Conservation (phyloP, 2,888 invertebrate species). For the Tinea trinotella region DNA sequence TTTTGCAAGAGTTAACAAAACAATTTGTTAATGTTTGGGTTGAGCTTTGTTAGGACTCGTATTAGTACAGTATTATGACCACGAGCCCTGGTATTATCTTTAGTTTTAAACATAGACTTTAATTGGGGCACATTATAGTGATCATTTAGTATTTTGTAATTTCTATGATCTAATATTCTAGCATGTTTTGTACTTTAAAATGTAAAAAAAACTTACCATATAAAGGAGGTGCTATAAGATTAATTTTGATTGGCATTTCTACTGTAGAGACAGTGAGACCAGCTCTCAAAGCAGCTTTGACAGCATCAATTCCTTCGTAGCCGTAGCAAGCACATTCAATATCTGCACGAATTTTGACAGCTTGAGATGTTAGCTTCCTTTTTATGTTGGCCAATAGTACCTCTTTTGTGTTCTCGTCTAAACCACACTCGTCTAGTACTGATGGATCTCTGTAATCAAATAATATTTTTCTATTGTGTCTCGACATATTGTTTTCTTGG, state of each 20-base stretch:
- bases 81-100: no score
- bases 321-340: constrained; percentile 96
- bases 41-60: no score
- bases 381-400: constrained; percentile 95
- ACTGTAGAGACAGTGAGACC: constrained; percentile 93
- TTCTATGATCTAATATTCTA: no score
- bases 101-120: no score
- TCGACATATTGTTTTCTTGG: no score
- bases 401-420: constrained; percentile 93
- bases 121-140: no score
- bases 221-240: constrained; percentile 97
- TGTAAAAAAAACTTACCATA: constrained; percentile 77
- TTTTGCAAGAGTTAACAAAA: no score
- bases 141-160: no score
- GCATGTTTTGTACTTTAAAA: no score
- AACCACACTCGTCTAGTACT: constrained; percentile 94
- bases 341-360: constrained; percentile 95
- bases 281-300: constrained; percentile 90
- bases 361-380: constrained; percentile 95
- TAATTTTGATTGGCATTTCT: constrained; percentile 97
- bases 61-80: no score
- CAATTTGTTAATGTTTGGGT: no score
- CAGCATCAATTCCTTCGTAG: constrained; percentile 99
- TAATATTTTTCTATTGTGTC: no score
- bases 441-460: constrained; percentile 85